Base-by-base conservation (phyloP, 2,797 vertebrate species). In the Malacoctenus gilli region DNA sequence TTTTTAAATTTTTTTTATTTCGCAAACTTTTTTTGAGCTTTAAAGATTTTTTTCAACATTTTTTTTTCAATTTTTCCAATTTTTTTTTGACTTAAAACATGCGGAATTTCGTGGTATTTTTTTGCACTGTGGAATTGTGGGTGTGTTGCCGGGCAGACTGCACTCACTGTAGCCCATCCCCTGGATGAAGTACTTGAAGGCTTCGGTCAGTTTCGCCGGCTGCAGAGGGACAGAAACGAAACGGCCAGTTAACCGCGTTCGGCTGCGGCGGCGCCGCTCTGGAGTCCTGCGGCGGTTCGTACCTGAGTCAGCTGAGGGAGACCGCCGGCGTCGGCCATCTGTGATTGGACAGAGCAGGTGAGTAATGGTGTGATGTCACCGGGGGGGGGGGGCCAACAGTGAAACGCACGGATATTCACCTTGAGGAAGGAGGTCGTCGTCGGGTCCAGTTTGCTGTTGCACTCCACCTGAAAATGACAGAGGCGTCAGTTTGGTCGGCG, bases 101-200 rank as follows among this genome's bases (percentile, higher is more conserved):
- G n/a, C n/a, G n/a, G n/a, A n/a, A n/a, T n/a, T n/a, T n/a, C n/a
- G n/a, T n/a, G n/a, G n/a, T n/a, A n/a, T n/a, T n/a, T n/a, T n/a
- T n/a, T n/a, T n/a, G n/a, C n/a, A n/a, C n/a, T n/a, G n/a, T n/a
- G n/a, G n/a, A n/a, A n/a, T n/a, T n/a, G n/a, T n/a, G n/a, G n/a
- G n/a, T n/a, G n/a, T n/a, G n/a, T n/a, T n/a, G n/a, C n/a, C n/a
- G n/a, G n/a, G n/a, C n/a, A n/a, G 4, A 23, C 8, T 28, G n/a
- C 75, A 96, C 96, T 96, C 93, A 99, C 97, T 99, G 91, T 99
- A 99, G 85, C 97, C 97, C 96, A 99, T 98, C 83, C 97, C 97
- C 78, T 99, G 97, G 75, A 99, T 92, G 85, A 99, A 99, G 83
- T 99, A 99, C 82, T 97, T 98, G 87, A 99, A 96, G 31, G 96